Evolutionary conservation across 2,888 invertebrate species (phyloP).

Genomic region (Schizaphis graminum): DNA sequence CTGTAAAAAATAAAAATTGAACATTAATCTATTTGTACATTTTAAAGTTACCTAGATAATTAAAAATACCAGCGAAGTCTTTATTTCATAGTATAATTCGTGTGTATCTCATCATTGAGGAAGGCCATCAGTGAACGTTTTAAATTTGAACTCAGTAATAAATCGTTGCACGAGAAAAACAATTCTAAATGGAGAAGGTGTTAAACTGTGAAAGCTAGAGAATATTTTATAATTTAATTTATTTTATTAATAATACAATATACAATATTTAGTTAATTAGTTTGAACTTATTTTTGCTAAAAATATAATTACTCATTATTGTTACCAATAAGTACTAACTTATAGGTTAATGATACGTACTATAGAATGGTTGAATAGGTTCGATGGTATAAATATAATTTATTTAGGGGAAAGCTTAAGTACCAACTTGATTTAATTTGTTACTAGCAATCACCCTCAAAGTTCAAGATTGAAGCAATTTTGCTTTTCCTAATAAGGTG

Average conservation of each 20-base stretch:
- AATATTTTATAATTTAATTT: too few species aligned
- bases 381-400: background rate
- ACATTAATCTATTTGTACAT: background rate
- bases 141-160: background rate
- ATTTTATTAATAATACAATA: background rate
- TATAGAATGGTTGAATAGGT: background rate
- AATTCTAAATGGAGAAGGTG: background rate
- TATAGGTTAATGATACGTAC: background rate
- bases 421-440: background rate
- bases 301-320: background rate
- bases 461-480: background rate
- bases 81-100: background rate
- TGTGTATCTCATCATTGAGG: background rate
- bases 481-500: background rate
- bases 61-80: background rate
- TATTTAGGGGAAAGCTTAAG: background rate
- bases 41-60: background rate
- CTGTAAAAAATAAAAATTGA: background rate
- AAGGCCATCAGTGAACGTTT: background rate
- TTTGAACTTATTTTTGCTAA: background rate
- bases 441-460: background rate
- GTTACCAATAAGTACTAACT: background rate
- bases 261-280: background rate
- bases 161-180: background rate
- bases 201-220: background rate